A percentile compares a stretch with the other conserved stretches of the same genome.
Evolutionary conservation across 2,113 vertebrate genomes (phyloP).

Genomic region (Cavia porcellus): DNA sequence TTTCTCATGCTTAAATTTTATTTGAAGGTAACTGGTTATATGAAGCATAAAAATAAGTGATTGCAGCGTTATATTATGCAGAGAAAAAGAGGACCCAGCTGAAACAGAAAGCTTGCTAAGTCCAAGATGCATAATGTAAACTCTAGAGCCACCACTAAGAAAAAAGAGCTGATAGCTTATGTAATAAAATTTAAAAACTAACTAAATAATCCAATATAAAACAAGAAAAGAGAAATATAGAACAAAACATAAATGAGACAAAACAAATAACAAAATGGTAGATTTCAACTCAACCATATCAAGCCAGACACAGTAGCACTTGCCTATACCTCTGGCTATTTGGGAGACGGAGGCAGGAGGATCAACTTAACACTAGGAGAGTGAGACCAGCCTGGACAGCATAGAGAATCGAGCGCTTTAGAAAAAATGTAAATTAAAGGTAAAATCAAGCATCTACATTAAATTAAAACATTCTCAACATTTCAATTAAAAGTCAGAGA

Average conservation of each 20-base stretch:
- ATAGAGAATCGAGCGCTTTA: neutral
- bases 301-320: neutral
- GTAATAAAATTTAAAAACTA: neutral
- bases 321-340: neutral
- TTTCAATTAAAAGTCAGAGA: conserved; percentile 14
- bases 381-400: neutral
- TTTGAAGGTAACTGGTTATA: neutral
- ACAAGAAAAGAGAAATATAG: neutral
- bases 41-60: neutral
- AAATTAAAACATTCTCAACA: neutral
- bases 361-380: neutral
- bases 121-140: neutral
- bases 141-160: neutral
- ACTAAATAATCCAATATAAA: neutral
- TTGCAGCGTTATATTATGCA: neutral
- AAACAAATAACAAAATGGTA: neutral
- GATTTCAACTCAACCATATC: neutral
- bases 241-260: neutral
- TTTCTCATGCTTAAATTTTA: conserved; percentile 9
- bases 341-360: neutral
- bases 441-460: neutral
- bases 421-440: neutral
- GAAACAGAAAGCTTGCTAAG: neutral
- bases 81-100: neutral
- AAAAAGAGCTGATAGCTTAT: neutral